Evolutionary conservation across 1,140 invertebrate genomes (phyloP).

Genomic region (Triops cancriformis): DNA sequence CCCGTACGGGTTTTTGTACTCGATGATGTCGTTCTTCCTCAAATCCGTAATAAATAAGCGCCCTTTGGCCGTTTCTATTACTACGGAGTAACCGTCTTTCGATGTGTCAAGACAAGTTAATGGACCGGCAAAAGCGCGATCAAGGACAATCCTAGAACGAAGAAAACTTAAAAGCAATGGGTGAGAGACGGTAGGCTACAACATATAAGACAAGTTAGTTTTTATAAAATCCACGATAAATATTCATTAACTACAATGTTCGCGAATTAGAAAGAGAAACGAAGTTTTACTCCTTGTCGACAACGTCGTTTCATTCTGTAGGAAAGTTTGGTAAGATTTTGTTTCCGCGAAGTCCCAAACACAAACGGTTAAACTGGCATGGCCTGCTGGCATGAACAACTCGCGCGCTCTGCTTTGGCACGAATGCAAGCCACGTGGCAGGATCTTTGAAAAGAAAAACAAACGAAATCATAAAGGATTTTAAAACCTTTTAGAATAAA

Average conservation of each 20-base stretch:
- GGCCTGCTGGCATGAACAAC: background rate
- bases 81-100: background rate
- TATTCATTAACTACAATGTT: too few relatives aligned
- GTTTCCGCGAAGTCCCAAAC: background rate
- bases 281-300: background rate
- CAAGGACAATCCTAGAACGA: background rate
- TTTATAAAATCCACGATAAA: too few relatives aligned
- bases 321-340: slow-evolving; percentile 2
- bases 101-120: background rate
- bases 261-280: too few relatives aligned
- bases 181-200: background rate
- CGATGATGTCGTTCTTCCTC: background rate
- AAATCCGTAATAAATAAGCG: background rate
- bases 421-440: background rate
- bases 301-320: background rate
- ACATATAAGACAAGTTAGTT: too few relatives aligned
- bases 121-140: background rate
- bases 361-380: background rate
- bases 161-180: background rate
- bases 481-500: background rate
- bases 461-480: background rate
- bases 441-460: background rate
- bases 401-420: background rate
- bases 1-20: background rate
- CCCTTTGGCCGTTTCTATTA: background rate